Percentiles rank a stretch among this genome's conserved stretches.
Evolutionary conservation across 2,888 invertebrate species (phyloP).

Genomic region (Aporophyla nigra): DNA sequence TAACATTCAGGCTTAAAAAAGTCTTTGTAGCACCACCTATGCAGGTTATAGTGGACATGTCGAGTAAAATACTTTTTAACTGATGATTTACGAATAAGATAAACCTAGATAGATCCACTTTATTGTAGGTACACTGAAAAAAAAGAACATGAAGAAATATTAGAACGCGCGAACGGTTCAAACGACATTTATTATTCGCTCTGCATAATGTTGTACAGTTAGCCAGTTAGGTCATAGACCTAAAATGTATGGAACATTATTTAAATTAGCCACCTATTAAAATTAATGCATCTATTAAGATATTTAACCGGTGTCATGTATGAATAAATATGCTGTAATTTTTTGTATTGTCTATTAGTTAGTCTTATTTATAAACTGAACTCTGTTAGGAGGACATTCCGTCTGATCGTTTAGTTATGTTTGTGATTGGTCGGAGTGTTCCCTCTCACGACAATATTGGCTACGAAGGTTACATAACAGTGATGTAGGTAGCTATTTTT

Average conservation of each 20-base stretch:
- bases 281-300: not conserved
- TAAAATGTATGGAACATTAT: not conserved
- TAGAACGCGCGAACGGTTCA: not conserved
- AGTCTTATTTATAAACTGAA: not conserved
- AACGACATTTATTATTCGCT: not conserved
- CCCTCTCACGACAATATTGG: constrained; percentile 42
- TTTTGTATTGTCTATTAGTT: not conserved
- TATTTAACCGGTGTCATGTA: not conserved
- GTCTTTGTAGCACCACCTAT: not conserved
- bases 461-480: constrained; percentile 32
- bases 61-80: not conserved
- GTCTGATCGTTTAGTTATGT: constrained; percentile 10
- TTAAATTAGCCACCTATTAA: not conserved
- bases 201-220: not conserved
- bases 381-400: not conserved
- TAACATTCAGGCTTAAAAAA: not conserved
- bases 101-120: not conserved
- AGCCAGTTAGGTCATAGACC: not conserved
- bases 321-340: not conserved
- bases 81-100: not conserved
- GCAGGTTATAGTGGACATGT: not conserved
- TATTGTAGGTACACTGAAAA: not conserved
- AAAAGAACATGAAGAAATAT: not conserved
- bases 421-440: constrained; percentile 29
- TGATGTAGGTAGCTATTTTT: constrained; percentile 34